Base-by-base conservation (phyloP, 1,140 invertebrate species). In the Papilio machaon region DNA sequence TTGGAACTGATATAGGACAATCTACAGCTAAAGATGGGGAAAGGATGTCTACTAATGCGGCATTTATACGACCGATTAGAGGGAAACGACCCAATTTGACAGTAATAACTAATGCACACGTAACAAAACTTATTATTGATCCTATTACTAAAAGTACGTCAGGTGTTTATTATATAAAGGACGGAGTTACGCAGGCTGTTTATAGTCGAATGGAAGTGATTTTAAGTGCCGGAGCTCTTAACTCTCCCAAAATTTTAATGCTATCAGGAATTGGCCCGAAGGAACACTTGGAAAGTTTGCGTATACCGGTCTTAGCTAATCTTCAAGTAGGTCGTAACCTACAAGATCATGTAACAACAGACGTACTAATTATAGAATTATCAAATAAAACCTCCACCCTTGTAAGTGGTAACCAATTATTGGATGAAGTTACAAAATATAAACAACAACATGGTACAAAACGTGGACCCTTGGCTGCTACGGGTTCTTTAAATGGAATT, bases 211-310 rank as follows among this genome's bases (percentile, higher is more conserved):
- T 96, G 88, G 97, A 98, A 94, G 96, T 98, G 1, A 97, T 98
- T 82, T 80, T 97, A 38, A 97, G 96, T 79, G 96, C 95, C 64
- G 97, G 97, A 10, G 84, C 97, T 13, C 90, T 97, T 52, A 97
- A 97, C 90, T 96, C 97, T 23, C 97, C 97, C 19, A 97, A 97
- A 91, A 86, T 98, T 35, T 91, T 98, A 2, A 97, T 97, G 96
- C 91, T 97, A 17, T 97, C 97, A 23, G 97, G 97, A 11, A 95
- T 98, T 54, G 97, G 97, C 3, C 97, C 97, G 60, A 95, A 92
- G 80, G 90, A 96, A 58, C 95, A 97, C 82, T 90, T 96, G 19
- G 80, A 90, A 92, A 95, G 89, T 91, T 95, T 95, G 83, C 89
- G 92, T 64, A 96, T 97, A 80, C 94, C 96, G 64, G 95, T 97